A percentile compares a stretch with the other conserved stretches of the same genome.
Evolutionary conservation across 2,888 invertebrate genomes (phyloP).

Genomic region (Nezara viridula): DNA sequence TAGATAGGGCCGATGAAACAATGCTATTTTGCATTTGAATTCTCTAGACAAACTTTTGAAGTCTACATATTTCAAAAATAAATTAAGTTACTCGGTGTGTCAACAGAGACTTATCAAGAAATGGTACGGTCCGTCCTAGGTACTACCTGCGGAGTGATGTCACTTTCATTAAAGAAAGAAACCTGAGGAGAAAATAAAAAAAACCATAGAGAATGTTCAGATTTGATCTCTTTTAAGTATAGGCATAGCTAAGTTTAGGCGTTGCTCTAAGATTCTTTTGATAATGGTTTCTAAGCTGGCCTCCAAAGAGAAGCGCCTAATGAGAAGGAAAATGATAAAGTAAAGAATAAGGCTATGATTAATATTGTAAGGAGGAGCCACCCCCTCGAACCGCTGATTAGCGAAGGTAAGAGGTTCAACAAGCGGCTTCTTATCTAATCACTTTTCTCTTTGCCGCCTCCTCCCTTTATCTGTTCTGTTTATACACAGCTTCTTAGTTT

Average conservation of each 20-base stretch:
- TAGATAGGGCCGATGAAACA: neutral
- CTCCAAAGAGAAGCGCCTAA: neutral
- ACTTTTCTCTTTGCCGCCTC: neutral
- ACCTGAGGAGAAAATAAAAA: no score
- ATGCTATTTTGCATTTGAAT: neutral
- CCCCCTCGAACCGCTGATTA: neutral
- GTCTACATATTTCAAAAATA: neutral
- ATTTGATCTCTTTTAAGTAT: neutral
- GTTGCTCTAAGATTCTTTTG: neutral
- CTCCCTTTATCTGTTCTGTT: neutral
- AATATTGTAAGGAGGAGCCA: neutral
- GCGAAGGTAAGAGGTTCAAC: neutral
- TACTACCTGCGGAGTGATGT: no score
- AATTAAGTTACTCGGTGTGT: no score
- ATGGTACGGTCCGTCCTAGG: no score
- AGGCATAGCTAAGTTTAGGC: neutral
- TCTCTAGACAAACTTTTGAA: neutral
- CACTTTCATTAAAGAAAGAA: no score
- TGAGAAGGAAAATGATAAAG: neutral
- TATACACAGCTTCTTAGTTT: neutral
- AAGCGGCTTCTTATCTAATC: slow-evolving; percentile 20
- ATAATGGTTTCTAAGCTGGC: neutral
- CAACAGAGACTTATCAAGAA: no score
- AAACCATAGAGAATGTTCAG: no score
- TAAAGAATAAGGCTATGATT: neutral